A percentile compares a stretch with the other conserved stretches of the same genome.
Conservation (phyloP, 2,888 invertebrate species). For the Prenolepis imparis region DNA sequence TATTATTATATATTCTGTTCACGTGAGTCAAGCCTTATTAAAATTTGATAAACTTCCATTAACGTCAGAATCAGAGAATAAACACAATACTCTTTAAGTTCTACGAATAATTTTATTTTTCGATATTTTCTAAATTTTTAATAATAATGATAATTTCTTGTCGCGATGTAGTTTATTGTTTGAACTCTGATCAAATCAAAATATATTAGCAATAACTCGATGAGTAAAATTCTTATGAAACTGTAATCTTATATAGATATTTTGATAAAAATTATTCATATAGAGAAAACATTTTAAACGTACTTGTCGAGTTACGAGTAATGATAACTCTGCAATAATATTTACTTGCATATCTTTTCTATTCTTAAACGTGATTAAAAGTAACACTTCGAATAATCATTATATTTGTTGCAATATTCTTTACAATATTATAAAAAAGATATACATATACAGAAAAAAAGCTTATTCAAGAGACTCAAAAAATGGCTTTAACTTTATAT, state of each 20-base stretch:
- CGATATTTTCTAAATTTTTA: not conserved
- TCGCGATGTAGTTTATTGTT: not conserved
- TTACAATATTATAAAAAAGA: constrained; percentile 2
- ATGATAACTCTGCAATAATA: not conserved
- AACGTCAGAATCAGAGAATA: not conserved
- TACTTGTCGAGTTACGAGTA: not conserved
- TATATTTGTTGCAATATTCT: not conserved
- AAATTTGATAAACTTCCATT: constrained; percentile 3
- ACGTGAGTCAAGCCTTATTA: constrained; percentile 15
- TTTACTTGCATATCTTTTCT: constrained; percentile 1
- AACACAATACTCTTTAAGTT: not conserved
- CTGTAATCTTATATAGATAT: not conserved
- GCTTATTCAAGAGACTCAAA: not conserved
- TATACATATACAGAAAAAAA: not conserved
- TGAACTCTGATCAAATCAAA: not conserved
- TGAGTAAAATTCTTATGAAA: constrained; percentile 5
- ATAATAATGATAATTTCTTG: not conserved
- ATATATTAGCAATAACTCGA: constrained; percentile 16
- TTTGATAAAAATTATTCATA: not conserved
- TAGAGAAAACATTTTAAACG: not conserved
- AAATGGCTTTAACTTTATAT: no score
- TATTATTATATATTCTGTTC: not conserved
- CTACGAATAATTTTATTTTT: not conserved
- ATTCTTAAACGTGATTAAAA: not conserved
- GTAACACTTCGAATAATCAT: not conserved